Base-by-base conservation (phyloP, 2,888 invertebrate species). In the Callyntrura guangdongensis region DNA sequence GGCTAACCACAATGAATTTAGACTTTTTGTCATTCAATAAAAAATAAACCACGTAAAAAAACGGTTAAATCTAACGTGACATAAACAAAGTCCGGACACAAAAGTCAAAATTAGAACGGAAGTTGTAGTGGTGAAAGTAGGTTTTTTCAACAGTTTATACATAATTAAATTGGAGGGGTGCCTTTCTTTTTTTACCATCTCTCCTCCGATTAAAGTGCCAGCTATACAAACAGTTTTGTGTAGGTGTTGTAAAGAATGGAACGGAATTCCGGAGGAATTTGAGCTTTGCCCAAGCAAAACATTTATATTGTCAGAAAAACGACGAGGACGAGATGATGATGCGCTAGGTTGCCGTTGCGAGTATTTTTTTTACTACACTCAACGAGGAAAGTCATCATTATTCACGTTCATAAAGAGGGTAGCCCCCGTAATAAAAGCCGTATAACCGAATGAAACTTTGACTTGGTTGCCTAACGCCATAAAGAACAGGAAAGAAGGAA, bases 251-350 rank as follows among this genome's bases (percentile, higher is more conserved):
- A 8, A 20, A 27, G 77, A 86, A 86, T 61, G 47, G 53, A 79
- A 49, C 86, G 86, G 86, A 86, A 86, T 77, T 85, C 85, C 85
- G 56, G 85, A 74, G 45, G 11, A 64, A 12, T 12, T 22, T 64
- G 27, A 22, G 61, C 22, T 84, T 25, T 36, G 17, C 67, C 17
- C n/a, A 56, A 11, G 25, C 25, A 64, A 56, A 53, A 59, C 72
- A 53, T 64, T 22, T 27, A 64, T 27, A 12, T 64, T 27, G 64
- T 27, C 64, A 25, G 14, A 27, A 27, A 27, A 64, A 27, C 0
- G 27, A 20, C 61, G 22, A 22, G 17, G 27, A 25, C 56, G 59
- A 59, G 61, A n/a, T 22, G 22, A 61, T 61, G 22, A 61, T 61
- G 22, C 20, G 61, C 17, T 20, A 8, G 20, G 27, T 27, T 25